Evolutionary conservation across 2,888 invertebrate species (phyloP).

Genomic region (Vesta saturnalis): DNA sequence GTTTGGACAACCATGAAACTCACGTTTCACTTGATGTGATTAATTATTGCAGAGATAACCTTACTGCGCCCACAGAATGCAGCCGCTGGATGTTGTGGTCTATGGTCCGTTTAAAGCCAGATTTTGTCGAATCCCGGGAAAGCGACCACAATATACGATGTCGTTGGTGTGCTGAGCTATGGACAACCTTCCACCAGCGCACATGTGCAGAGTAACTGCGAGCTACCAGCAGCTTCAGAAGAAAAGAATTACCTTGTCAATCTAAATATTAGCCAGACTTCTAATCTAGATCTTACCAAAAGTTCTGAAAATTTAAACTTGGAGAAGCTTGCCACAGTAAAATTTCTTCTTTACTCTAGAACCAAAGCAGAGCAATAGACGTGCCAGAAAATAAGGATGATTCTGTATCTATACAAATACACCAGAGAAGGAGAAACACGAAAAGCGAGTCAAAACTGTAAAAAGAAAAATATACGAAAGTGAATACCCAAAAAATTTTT

Average conservation of each 20-base stretch:
- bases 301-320: background rate
- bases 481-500: background rate
- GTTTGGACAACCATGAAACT: slow-evolving; percentile 46
- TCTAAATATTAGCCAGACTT: too few relatives aligned
- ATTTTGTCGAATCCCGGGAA: slow-evolving; percentile 44
- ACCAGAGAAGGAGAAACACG: background rate
- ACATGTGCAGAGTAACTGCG: too few relatives aligned
- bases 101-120: slow-evolving; percentile 10
- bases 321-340: background rate
- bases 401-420: background rate
- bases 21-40: too few relatives aligned
- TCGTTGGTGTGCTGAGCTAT: background rate
- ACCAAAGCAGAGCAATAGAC: background rate
- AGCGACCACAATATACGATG: slow-evolving; percentile 41
- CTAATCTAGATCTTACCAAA: too few relatives aligned
- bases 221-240: too few relatives aligned
- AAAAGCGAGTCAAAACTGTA: background rate
- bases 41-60: too few relatives aligned
- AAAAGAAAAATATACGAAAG: background rate
- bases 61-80: too few relatives aligned
- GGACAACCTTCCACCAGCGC: too few relatives aligned
- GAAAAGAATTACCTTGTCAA: too few relatives aligned
- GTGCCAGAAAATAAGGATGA: background rate
- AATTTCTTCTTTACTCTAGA: background rate
- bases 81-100: too few relatives aligned